Conservation (phyloP, 1,140 invertebrate species). For the Radopholus similis region DNA sequence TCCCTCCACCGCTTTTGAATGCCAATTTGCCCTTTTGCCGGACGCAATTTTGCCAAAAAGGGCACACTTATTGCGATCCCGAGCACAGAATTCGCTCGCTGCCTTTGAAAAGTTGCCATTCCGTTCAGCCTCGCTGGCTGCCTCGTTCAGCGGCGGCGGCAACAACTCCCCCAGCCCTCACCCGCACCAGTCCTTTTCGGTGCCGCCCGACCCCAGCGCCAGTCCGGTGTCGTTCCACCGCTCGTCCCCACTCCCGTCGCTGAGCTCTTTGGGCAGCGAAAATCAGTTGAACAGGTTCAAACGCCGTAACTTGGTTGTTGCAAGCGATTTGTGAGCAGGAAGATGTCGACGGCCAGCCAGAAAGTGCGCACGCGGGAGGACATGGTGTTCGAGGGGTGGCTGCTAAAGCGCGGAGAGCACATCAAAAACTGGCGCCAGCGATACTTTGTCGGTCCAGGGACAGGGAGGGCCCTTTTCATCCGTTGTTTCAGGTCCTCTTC, state of each 20-base stretch:
- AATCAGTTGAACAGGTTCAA: constrained; percentile 7
- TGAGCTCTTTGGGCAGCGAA: constrained; percentile 12
- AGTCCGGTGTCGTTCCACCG: not conserved
- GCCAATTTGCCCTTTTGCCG: no score
- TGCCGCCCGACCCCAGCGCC: no score
- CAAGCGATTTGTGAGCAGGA: constrained; percentile 9
- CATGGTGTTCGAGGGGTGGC: constrained; percentile 20
- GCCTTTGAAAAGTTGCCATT: not conserved
- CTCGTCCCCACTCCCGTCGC: constrained; percentile 6
- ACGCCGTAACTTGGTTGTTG: not conserved
- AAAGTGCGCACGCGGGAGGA: constrained; percentile 26
- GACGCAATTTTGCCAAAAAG: not conserved
- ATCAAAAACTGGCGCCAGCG: constrained; percentile 87
- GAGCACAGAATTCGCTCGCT: not conserved
- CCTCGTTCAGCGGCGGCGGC: not conserved
- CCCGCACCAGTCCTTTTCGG: not conserved
- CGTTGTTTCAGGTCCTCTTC: constrained; percentile 67
- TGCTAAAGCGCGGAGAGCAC: no score
- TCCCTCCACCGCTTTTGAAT: no score
- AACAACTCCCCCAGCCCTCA: not conserved
- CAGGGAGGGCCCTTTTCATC: no score
- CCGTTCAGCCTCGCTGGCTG: not conserved
- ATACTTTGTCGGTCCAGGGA: constrained; percentile 74
- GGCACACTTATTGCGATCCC: not conserved
- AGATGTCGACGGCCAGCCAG: constrained; percentile 35